Evolutionary conservation across 2,797 vertebrate genomes (phyloP), one percentile per base, ranked within the genome.

Genomic region (Bradypodion ventrale): DNA sequence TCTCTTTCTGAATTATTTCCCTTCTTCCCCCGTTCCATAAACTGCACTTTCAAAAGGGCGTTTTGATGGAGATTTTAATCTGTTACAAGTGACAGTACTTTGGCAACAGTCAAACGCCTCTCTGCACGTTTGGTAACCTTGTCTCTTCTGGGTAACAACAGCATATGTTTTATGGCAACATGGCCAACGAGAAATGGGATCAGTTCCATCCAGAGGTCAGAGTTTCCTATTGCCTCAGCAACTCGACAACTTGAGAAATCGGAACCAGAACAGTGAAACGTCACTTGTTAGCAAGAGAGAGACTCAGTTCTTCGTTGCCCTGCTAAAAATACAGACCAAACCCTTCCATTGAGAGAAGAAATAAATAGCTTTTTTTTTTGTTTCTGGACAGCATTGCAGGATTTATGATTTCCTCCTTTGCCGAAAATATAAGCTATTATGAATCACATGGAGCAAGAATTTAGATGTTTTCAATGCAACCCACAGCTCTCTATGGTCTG

Each of bases 181-280:
- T 15, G 83, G 86, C 78, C 42, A 91, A 89, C 93, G 90, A 87
- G 84, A 89, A 88, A 88, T 80, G 73, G 85, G 88, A 62, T 70
- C 49, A 35, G 84, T 88, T 89, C 88, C 75, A 78, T 87, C n/a
- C n/a, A n/a, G 90, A 86, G 83, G 12, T 29, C 15, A 10, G 63
- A 68, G 7, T 29, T 29, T 75, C 82, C 84, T 87, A 85, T 87
- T 83, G 88, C 83, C 89, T 94, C 90, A 92, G 90, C 89, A 93
- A 91, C 93, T 90, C 85, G 82, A 88, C 74, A 92, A 82, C 77
- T 87, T 90, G 88, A 25, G 89, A 93, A 95, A 94, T 93, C 87
- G 88, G 87, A 94, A 92, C 82, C 92, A 91, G 91, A 89, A 83
- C 82, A 84, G 46, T 84, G 90, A 90, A 78, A 92, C 73, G 82